Evolutionary conservation across 1,140 invertebrate genomes (phyloP).

Genomic region (Pogonomyrmex californicus): DNA sequence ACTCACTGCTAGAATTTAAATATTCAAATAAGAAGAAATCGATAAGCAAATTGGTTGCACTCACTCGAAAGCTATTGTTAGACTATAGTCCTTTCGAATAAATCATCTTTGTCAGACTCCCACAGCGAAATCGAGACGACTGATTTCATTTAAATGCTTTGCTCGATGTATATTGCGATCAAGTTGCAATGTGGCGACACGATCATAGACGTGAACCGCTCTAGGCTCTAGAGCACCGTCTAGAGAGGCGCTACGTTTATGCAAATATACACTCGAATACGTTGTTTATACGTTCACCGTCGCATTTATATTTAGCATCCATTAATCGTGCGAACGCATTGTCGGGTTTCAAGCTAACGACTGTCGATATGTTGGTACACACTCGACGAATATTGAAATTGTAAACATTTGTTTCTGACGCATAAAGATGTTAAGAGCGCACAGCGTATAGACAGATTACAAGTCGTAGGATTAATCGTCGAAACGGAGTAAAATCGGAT

Average conservation of each 20-base stretch:
- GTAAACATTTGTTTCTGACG: slow-evolving; percentile 43
- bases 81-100: neutral
- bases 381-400: slow-evolving; percentile 24
- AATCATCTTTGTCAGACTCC: slow-evolving; percentile 35
- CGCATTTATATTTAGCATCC: slow-evolving; percentile 53
- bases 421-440: neutral
- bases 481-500: neutral
- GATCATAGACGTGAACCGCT: neutral
- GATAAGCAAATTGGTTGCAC: neutral
- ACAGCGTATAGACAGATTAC: neutral
- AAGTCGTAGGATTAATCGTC: neutral
- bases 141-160: slow-evolving; percentile 46
- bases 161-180: slow-evolving; percentile 21
- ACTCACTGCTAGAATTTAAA: neutral
- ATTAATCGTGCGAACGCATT: slow-evolving; percentile 52
- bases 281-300: slow-evolving; percentile 33
- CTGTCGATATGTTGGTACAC: slow-evolving; percentile 9
- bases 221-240: slow-evolving; percentile 24
- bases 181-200: slow-evolving; percentile 49
- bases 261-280: slow-evolving; percentile 55
- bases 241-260: slow-evolving; percentile 48
- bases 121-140: slow-evolving; percentile 20
- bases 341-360: slow-evolving; percentile 31
- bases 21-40: neutral
- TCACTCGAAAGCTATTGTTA: neutral